A percentile compares a stretch with the other conserved stretches of the same genome.
Conservation (phyloP, 2,888 invertebrate genomes). For the Byasa hedistus region DNA sequence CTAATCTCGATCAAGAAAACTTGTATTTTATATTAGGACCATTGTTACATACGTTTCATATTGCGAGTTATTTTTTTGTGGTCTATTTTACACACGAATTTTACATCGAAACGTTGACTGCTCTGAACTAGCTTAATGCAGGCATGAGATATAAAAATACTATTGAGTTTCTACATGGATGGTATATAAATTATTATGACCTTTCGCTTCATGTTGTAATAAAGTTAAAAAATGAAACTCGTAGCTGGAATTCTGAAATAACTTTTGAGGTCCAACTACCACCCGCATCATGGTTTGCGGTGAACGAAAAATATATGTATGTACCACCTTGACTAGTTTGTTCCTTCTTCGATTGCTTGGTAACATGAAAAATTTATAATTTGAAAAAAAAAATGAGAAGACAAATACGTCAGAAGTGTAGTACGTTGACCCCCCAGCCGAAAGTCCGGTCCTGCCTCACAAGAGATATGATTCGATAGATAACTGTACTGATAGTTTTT, state of each 20-base stretch:
- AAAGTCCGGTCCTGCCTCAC: conserved; percentile 58
- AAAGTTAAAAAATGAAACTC: neutral
- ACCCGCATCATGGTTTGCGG: conserved; percentile 22
- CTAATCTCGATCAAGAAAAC: no score
- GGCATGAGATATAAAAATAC: no score
- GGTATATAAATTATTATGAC: neutral
- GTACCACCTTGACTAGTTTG: neutral
- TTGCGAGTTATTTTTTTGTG: no score
- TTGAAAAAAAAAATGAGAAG: conserved; percentile 52
- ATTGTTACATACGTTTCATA: no score
- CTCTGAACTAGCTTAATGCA: no score
- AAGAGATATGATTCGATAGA: conserved; percentile 73
- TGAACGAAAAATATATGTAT: conserved; percentile 12
- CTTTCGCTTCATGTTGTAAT: neutral
- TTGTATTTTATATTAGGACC: no score
- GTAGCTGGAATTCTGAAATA: conserved; percentile 4
- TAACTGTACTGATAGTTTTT: conserved; percentile 73
- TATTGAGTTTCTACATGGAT: no score
- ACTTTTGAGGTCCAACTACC: conserved; percentile 5
- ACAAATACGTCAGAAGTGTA: conserved; percentile 56
- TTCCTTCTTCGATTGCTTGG: conserved; percentile 22
- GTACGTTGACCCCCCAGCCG: conserved; percentile 50
- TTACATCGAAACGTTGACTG: neutral
- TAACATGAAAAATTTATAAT: conserved; percentile 51
- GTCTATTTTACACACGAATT: neutral